Base-by-base conservation (phyloP, 2,797 vertebrate species). In the Syncerus caffer region DNA sequence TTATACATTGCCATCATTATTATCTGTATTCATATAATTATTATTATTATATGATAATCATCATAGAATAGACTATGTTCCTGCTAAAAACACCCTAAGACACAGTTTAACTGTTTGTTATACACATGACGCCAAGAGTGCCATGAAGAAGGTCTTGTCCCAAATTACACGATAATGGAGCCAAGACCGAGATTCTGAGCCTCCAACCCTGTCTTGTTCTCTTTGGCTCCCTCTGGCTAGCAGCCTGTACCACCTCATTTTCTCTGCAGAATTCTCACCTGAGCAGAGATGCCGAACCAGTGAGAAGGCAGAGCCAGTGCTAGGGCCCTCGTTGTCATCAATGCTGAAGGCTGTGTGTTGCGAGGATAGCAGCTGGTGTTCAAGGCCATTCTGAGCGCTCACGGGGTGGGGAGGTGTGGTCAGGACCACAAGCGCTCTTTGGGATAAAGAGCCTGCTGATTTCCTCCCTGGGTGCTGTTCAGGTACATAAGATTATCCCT, bases 391-490 rank as follows among this genome's bases (percentile, higher is more conserved):
- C 12, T 62, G 60, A 60, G 6, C 57, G 67, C 29, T 89, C 31
- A 0, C 0, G 0, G 50, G 29, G 27, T 34, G 29, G 55, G 31
- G 10, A 79, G 45, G 23, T 27, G 29, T n/a, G 76, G 6, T 34
- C 21, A 34, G 45, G 57, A 16, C 27, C 29, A n/a, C 9, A 1
- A 15, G 31, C 15, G 10, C 15, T 84, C 21, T 34, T 38, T n/a
- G 13, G 16, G n/a, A 78, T 45, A 6, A 27, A 83, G 11, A 34
- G 34, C 27, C 31, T n/a, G 1, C 60, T 23, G n/a, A n/a, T 21
- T 83, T 86, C 51, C 51, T 78, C 87, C 64, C 11, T 9, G 9
- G 23, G 16, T 87, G 67, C 51, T 53, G 11, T 29, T 78, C 19
- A 12, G n/a, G 29, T 76, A 23, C 45, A 1, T 9, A 27, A 16